Evolutionary conservation across 2,113 vertebrate species (phyloP), one percentile per base, ranked within the genome.

Genomic region (Odontophorus gujanensis): DNA sequence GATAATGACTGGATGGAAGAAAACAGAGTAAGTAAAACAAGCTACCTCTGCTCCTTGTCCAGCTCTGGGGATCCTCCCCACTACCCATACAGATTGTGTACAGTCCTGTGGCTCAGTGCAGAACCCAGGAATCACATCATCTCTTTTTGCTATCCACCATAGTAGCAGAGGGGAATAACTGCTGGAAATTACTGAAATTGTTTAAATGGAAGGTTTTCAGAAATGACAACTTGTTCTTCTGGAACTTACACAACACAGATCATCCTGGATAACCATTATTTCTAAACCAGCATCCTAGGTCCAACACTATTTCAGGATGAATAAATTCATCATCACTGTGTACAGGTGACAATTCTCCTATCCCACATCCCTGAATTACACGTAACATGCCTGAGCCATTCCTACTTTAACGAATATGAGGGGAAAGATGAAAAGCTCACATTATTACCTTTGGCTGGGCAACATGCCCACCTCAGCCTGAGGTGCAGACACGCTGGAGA

Each of bases 371-470:
- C 62, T 68, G 59, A 34, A 3, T 68, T 30, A n/a, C 43, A 83
- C 43, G 16, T 10, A 71, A 47, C 63, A 48, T 77, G 91, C 75
- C 87, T 87, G 87, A 2, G 4, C 65, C 67, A 87, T 57, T 90
- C 92, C 80, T 92, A 90, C 43, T 92, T 68, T 94, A 8, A 15
- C 42, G 83, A 90, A 45, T 42, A 11, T 8, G 89, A 61, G 45
- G 83, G 92, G 58, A 75, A 93, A 94, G 86, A 57, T 55, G 76
- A 93, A 92, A 88, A 97, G 79, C 67, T 80, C 76, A 84, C 93
- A 85, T 50, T 90, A 82, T 97, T 98, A 99, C 99, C 99, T 99
- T 98, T 99, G 99, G 95, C 99, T 99, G 97, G 99, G 99, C 96
- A 99, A 97, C 99, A 99, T 99, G 87, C 98, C 98, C 77, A 98